Evolutionary conservation across 1,140 invertebrate species (phyloP), one percentile per base, ranked within the genome.

Genomic region (Temnothorax curvispinosus): DNA sequence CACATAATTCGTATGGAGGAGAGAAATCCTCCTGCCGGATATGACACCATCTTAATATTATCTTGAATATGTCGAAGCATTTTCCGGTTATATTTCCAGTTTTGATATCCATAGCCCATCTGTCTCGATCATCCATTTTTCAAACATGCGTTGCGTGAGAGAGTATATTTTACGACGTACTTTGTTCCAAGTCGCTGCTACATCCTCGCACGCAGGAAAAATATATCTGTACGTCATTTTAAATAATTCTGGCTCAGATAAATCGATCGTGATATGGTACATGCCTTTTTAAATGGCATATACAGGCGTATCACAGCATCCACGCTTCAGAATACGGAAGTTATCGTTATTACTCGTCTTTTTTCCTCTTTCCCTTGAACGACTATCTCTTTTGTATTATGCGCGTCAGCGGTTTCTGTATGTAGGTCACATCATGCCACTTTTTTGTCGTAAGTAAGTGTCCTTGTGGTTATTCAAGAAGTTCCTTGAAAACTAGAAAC

Each of bases 401-500:
- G 69, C 69, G n/a, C 80, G 54, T 84, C 69, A 82, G 80, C 80
- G 41, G 41, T 84, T 84, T 71, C 54, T n/a, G 13, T 50, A 84
- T 84, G 41, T 84, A 60, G 69, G 69, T 84, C 41, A 75, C 41
- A 38, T 50, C 18, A 38, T 62, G 38, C 18, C 54, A 44, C 15
- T 82, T 82, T 72, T 74, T 84, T 60, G 54, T 18, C 27, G 13
- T 4, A 50, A 15, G 77, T 54, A 54, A 67, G 54, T 44, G 32
- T 52, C 27, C 27, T 60, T 35, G 69, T 74, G 38, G 54, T 74
- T 84, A 84, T 84, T 84, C 69, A 75, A 84, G 54, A 50, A 84
- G 69, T 84, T 84, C 54, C 35, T 84, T 21, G 44, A 84, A n/a
- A 75, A 84, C 38, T 72, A 74, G 80, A 84, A 84, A 84, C 69